Evolutionary conservation across 2,797 vertebrate genomes (phyloP).

Genomic region (Ctenosaura bakeri): DNA sequence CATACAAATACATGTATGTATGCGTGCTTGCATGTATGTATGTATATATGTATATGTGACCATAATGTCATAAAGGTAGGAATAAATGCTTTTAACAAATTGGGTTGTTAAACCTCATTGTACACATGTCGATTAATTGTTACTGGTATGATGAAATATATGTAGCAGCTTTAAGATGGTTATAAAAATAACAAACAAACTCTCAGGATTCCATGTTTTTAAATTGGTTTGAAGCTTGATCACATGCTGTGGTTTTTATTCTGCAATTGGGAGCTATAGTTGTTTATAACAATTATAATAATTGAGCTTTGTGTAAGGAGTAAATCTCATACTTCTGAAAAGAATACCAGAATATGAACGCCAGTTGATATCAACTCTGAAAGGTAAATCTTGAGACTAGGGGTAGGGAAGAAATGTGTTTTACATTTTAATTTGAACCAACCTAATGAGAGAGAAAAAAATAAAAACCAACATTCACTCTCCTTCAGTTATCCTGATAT

Average conservation of each 20-base stretch:
- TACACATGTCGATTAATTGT: background rate
- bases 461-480: background rate
- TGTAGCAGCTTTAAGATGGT: background rate
- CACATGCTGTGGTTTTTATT: background rate
- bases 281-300: background rate
- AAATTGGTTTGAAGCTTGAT: background rate
- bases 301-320: background rate
- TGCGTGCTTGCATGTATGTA: background rate
- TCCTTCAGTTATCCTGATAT: background rate
- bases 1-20: too few species aligned
- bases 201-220: background rate
- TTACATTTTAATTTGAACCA: background rate
- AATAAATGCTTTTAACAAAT: background rate
- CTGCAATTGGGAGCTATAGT: background rate
- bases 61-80: background rate
- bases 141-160: background rate
- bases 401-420: background rate
- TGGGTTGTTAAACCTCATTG: background rate
- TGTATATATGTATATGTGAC: background rate
- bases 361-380: background rate
- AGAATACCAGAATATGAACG: background rate
- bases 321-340: background rate
- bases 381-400: background rate
- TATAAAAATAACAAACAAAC: background rate
- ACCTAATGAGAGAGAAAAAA: background rate